Evolutionary conservation across 2,888 invertebrate species (phyloP).

Genomic region (Drosophila parthenogenetica): DNA sequence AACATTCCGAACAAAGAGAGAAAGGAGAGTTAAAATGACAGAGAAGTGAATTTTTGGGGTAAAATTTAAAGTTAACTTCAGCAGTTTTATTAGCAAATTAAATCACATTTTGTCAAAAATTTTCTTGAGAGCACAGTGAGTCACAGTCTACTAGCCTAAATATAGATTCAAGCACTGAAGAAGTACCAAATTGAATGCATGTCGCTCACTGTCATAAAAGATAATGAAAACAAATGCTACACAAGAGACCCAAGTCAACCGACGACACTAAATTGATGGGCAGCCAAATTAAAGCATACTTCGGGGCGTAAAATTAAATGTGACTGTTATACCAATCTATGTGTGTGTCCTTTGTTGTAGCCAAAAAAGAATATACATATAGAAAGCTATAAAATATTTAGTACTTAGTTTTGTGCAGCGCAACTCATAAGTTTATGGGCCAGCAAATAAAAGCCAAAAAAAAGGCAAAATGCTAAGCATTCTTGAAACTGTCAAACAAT

Average conservation of each 20-base stretch:
- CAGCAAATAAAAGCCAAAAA: slow-evolving; percentile 54
- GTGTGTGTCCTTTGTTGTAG: slow-evolving; percentile 33
- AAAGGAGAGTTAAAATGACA: not conserved
- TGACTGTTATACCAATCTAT: slow-evolving; percentile 1
- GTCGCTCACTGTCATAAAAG: slow-evolving; percentile 38
- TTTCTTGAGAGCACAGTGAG: not conserved
- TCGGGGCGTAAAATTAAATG: slow-evolving; percentile 36
- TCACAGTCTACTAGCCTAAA: not conserved
- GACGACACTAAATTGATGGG: slow-evolving; percentile 35
- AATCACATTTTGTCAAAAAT: slow-evolving; percentile 1
- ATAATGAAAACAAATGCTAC: slow-evolving; percentile 51
- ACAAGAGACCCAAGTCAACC: slow-evolving; percentile 27
- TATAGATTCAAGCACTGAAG: slow-evolving; percentile 4
- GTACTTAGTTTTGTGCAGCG: slow-evolving; percentile 63
- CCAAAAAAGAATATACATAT: slow-evolving; percentile 2
- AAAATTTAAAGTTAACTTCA: not conserved
- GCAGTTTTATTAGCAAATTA: slow-evolving; percentile 23
- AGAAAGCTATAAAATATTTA: slow-evolving; percentile 70
- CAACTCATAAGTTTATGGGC: slow-evolving; percentile 13
- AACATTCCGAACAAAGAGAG: slow-evolving; percentile 9
- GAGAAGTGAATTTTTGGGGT: not conserved
- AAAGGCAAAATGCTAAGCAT: slow-evolving; percentile 62
- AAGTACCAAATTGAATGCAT: slow-evolving; percentile 39
- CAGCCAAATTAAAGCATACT: slow-evolving; percentile 53
- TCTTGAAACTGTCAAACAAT: slow-evolving; percentile 70